A percentile compares a stretch with the other conserved stretches of the same genome.
These are phyloP conservation scores for Leucophenga maculata DNA, from an alignment of 2,888 invertebrate species.

Conservation along the genomic window DNA sequence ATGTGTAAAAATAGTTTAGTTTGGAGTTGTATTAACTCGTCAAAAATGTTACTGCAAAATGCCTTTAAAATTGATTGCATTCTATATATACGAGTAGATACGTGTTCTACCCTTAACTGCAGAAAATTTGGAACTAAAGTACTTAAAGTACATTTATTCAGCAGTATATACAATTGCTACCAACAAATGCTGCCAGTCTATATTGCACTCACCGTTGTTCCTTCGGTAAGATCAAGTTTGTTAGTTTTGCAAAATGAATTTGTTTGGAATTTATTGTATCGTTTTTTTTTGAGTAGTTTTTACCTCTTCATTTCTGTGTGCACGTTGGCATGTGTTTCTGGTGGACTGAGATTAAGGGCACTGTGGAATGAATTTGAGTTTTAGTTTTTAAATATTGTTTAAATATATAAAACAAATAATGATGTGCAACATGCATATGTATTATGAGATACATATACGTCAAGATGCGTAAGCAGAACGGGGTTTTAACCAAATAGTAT, in stretches of 20 bases:
- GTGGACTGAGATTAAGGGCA: not conserved
- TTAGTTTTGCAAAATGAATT: constrained; percentile 45
- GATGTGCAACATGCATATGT: too few relatives aligned
- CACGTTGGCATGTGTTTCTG: constrained; percentile 7
- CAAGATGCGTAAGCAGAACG: too few relatives aligned
- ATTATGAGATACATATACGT: too few relatives aligned
- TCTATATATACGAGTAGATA: not conserved
- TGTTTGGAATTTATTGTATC: constrained; percentile 48
- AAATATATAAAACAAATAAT: too few relatives aligned
- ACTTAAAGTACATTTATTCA: too few relatives aligned
- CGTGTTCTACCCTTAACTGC: not conserved
- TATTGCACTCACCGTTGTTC: not conserved
- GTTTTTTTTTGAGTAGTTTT: constrained; percentile 18
- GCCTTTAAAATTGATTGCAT: constrained; percentile 13
- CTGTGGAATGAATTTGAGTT: not conserved
- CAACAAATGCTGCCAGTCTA: too few relatives aligned
- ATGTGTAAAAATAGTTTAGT: not conserved
- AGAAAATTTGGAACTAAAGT: too few relatives aligned
- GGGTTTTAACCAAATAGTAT: too few relatives aligned
- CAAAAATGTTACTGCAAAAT: not conserved
- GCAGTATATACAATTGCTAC: too few relatives aligned
- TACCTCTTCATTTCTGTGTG: too few relatives aligned
- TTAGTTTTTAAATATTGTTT: too few relatives aligned
- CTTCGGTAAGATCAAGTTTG: constrained; percentile 40
- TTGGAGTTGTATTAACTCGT: not conserved